Conservation (phyloP, 2,797 vertebrate species). For the Synaphobranchus kaupii region DNA sequence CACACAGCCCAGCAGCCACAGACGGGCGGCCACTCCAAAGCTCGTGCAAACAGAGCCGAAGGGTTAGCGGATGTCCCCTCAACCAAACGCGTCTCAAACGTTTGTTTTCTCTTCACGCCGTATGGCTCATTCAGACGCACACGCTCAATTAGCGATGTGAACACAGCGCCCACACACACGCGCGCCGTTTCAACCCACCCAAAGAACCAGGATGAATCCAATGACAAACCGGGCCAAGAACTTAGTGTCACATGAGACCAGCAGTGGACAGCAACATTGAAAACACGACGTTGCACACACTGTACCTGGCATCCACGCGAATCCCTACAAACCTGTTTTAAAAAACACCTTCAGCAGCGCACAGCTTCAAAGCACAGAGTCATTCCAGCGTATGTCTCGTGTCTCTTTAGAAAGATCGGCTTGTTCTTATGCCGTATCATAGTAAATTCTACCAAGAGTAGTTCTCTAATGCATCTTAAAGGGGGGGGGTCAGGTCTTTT, state of each 20-base stretch:
- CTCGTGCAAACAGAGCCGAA: not conserved
- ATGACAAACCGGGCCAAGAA: not conserved
- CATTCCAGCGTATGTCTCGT: not conserved
- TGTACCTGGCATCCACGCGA: not conserved
- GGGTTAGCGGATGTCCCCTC: not conserved
- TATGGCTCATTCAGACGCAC: not conserved
- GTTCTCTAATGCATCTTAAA: not conserved
- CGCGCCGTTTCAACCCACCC: not conserved
- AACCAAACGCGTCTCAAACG: not conserved
- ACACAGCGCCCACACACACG: not conserved
- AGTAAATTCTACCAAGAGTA: not conserved
- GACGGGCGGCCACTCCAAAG: not conserved
- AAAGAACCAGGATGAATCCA: not conserved
- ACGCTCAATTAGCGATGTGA: not conserved
- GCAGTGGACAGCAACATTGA: not conserved
- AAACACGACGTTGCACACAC: not conserved
- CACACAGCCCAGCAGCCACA: not conserved
- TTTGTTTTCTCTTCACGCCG: constrained; percentile 10
- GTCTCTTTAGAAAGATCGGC: too few species aligned
- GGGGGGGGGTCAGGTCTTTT: not conserved
- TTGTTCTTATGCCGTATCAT: not conserved
- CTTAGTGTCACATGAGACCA: not conserved
- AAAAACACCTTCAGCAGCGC: not conserved
- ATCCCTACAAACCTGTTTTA: not conserved
- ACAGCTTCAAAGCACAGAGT: not conserved